Evolutionary conservation across 2,888 invertebrate genomes (phyloP).

Genomic region (Eupithecia dodoneata): DNA sequence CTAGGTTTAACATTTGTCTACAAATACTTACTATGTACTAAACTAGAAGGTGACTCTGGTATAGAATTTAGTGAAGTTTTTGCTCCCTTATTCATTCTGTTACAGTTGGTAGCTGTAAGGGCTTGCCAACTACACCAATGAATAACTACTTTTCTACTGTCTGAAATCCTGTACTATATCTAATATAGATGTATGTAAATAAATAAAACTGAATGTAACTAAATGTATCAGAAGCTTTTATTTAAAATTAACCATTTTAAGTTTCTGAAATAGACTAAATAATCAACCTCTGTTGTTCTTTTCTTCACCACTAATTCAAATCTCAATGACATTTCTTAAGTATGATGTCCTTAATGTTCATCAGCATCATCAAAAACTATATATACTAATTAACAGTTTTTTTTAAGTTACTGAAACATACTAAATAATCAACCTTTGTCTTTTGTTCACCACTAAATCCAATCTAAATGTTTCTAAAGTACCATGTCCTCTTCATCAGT

Average conservation of each 20-base stretch:
- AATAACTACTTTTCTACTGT: constrained; percentile 19
- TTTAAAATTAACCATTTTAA: neutral
- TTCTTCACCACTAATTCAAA: constrained; percentile 56
- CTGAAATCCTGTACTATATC: neutral
- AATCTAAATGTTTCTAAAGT: too few relatives aligned
- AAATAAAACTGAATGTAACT: neutral
- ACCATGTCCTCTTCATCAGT: too few relatives aligned
- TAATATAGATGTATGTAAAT: too few relatives aligned
- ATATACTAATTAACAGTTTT: neutral
- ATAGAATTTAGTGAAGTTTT: constrained; percentile 96
- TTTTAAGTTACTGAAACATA: constrained; percentile 64
- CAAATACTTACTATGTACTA: constrained; percentile 95
- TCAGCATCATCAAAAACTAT: constrained; percentile 51
- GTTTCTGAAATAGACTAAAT: constrained; percentile 72
- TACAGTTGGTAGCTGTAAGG: constrained; percentile 95
- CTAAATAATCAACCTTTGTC: constrained; percentile 70
- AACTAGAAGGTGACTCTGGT: constrained; percentile 90
- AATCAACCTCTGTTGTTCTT: constrained; percentile 70
- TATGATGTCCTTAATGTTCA: constrained; percentile 67
- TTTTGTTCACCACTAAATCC: too few relatives aligned
- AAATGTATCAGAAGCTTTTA: neutral
- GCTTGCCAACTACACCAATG: constrained; percentile 93
- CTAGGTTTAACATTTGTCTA: constrained; percentile 94
- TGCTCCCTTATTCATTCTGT: constrained; percentile 94
- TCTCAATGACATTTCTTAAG: constrained; percentile 69